Evolutionary conservation across 2,113 vertebrate species (phyloP).

Genomic region (Nothocercus nigrocapillus): DNA sequence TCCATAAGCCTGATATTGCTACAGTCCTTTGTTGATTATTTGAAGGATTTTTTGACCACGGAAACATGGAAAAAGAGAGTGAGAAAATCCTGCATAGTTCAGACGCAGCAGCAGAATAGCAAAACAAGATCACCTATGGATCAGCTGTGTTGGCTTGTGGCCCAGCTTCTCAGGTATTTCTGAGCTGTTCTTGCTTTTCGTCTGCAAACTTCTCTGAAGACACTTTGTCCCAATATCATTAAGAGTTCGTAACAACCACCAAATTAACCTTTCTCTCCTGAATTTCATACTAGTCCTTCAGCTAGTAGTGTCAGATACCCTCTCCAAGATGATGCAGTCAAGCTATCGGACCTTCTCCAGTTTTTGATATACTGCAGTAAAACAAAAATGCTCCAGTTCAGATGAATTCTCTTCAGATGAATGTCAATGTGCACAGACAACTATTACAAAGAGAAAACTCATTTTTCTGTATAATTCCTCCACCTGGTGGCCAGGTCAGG

Average conservation of each 20-base stretch:
- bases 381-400: not conserved
- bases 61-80: not conserved
- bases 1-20: not conserved
- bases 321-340: not conserved
- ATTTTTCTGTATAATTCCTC: conserved; percentile 49
- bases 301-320: not conserved
- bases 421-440: rapidly evolving
- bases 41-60: rapidly evolving
- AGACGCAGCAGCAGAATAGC: not conserved
- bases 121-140: not conserved
- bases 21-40: not conserved
- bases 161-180: not conserved
- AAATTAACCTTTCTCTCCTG: not conserved
- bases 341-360: not conserved
- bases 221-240: not conserved
- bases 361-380: not conserved
- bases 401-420: not conserved
- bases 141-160: no score
- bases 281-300: not conserved
- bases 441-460: not conserved
- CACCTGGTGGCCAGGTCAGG: conserved; percentile 66
- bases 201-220: not conserved
- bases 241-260: not conserved
- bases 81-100: not conserved
- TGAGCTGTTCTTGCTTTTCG: not conserved